Base-by-base conservation (phyloP, 2,888 invertebrate species). In the Rhagophthalmus giganteus region DNA sequence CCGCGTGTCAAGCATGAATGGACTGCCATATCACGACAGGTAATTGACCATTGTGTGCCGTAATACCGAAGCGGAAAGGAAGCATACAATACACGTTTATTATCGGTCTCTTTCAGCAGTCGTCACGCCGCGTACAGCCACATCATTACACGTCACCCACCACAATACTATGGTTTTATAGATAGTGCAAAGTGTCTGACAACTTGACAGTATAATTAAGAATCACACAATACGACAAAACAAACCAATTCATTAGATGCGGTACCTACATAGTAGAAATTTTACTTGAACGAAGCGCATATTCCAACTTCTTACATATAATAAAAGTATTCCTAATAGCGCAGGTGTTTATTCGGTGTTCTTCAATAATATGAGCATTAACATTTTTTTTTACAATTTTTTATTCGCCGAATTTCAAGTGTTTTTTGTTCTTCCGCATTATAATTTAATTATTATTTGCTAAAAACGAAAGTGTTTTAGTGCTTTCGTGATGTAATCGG, bases 161-260 rank as follows among this genome's bases (percentile, higher is more conserved):
- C 59, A 63, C 66, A 66, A 67, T 65, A 59, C 58, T 55, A 51
- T 57, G 45, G 53, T 62, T 57, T 58, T 58, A 57, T 66, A 63
- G 65, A 68, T 65, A 66, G 65, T 54, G 62, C 61, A 64, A 65
- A 66, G 60, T 63, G 63, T 65, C 67, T 68, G 70, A 70, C 71
- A 70, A 61, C 63, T 69, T 71, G 70, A 71, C 71, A 70, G 68
- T 63, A 70, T 71, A 70, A 71, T 71, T 71, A 71, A 71, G 69
- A 67, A 64, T 62, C 52, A 54, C 58, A 64, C 65, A 66, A 67
- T 66, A 66, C 65, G 66, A 68, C 67, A 64, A 64, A 70, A 70
- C 67, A 69, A 65, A 64, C 66, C 63, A 62, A 61, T 63, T 62
- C 59, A 62, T 58, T 60, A 58, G 44, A 46, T 39, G 44, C 47